Conservation (phyloP, 2,797 vertebrate species). For the Hyperoplus lanceolatus region DNA sequence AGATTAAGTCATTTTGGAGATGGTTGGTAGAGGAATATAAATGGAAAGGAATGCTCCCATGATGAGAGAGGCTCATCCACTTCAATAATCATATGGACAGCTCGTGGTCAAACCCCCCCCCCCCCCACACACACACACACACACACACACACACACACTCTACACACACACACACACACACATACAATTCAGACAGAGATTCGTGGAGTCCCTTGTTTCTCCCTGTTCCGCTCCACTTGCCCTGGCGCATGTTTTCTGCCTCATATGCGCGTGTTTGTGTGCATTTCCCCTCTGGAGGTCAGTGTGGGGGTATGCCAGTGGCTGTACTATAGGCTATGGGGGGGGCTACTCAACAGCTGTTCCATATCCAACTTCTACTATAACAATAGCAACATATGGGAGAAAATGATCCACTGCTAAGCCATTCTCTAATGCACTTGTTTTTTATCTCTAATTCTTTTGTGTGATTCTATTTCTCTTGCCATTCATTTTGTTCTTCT, state of each 20-base stretch:
- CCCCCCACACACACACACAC: neutral
- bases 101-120: neutral
- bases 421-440: neutral
- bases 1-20: slow-evolving; percentile 41
- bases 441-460: neutral
- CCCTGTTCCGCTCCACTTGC: slow-evolving; percentile 4
- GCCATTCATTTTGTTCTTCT: slow-evolving; percentile 15
- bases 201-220: slow-evolving; percentile 10
- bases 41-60: slow-evolving; percentile 38
- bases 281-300: slow-evolving; percentile 30
- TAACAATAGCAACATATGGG: slow-evolving; percentile 58
- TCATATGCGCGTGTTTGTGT: slow-evolving; percentile 26
- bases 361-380: slow-evolving; percentile 55
- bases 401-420: slow-evolving; percentile 45
- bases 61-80: slow-evolving; percentile 13
- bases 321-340: slow-evolving; percentile 5
- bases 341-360: slow-evolving; percentile 65
- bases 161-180: neutral
- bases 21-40: slow-evolving; percentile 41
- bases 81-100: slow-evolving; percentile 25
- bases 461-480: slow-evolving; percentile 16
- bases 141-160: neutral
- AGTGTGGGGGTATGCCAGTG: slow-evolving; percentile 22
- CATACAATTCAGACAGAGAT: neutral
- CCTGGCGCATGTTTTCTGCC: slow-evolving; percentile 28